Evolutionary conservation across 2,113 vertebrate species (phyloP), one percentile per base, ranked within the genome.

Genomic region (Festucalex cinctus): DNA sequence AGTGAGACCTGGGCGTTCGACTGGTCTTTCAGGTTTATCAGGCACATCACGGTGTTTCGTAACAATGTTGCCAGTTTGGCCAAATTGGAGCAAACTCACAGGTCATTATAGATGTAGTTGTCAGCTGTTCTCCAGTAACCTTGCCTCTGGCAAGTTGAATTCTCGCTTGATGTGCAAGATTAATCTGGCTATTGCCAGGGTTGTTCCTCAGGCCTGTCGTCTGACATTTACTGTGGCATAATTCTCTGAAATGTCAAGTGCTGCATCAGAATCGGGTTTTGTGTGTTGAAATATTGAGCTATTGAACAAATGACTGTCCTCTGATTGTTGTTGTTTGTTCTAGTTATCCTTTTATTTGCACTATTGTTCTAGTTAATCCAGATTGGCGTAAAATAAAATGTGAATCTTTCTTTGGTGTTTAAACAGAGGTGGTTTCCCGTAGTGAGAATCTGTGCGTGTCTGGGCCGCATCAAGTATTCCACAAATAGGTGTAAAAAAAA

Each of bases 11-110:
- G 36, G 22, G 54, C 2, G 14, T 65, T 57, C 66, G 19, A 70
- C 65, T 64, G 22, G 28, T 13, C 67, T 57, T 53, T 60, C 69
- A 51, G 22, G 59, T 61, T 78, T 22, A 64, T 70, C 68, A 58
- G 44, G 51, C 54, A 13, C 43, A 63, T 37, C 24, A 17, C 32
- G 12, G 19, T 26, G 16, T 75, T 39, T 60, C 35, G 51, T 69
- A 63, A 68, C 20, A 13, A 17, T 48, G 49, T 68, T 58, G 60
- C 56, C 63, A 17, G 16, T 65, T 60, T 60, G 37, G 19, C 46
- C 8, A 65, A 32, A 44, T 20, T 62, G 8, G 20, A 41, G 5
- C 14, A 14, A 26, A 24, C 73, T 65, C 9, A 28, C 35, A n/a
- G 24, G 16, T 9, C n/a, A 51, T 49, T 41, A 62, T 16, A 5